Conservation (phyloP, 2,888 invertebrate genomes). For the Heteropelma amictum region DNA sequence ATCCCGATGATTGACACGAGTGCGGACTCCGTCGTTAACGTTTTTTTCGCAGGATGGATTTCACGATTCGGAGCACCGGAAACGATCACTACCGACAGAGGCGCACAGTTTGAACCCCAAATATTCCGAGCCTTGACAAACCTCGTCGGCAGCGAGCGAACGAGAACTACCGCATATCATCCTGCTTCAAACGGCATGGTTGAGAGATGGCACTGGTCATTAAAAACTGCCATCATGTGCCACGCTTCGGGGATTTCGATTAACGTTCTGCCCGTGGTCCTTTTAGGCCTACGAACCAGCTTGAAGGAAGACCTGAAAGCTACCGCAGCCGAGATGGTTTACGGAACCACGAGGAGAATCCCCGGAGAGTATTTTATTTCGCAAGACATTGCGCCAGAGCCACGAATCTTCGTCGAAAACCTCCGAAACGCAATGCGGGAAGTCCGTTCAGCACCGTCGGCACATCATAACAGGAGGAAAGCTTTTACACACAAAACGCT, state of each 20-base stretch:
- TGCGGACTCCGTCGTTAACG: slow-evolving; percentile 30
- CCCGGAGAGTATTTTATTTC: slow-evolving; percentile 53
- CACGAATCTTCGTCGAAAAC: slow-evolving; percentile 35
- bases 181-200: slow-evolving; percentile 74
- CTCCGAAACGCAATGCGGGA: slow-evolving; percentile 41
- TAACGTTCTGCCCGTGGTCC: no score
- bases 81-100: slow-evolving; percentile 70
- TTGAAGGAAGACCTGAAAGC: slow-evolving; percentile 36
- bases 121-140: slow-evolving; percentile 62
- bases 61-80: slow-evolving; percentile 24
- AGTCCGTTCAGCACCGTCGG: slow-evolving; percentile 31
- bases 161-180: slow-evolving; percentile 70
- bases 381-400: slow-evolving; percentile 24
- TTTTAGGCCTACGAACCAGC: no score
- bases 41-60: slow-evolving; percentile 19
- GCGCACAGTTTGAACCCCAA: slow-evolving; percentile 67
- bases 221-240: no score
- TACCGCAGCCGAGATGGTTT: slow-evolving; percentile 46
- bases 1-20: slow-evolving; percentile 53
- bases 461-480: slow-evolving; percentile 32
- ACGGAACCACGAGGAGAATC: slow-evolving; percentile 42
- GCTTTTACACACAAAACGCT: slow-evolving; percentile 41
- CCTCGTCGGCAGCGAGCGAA: slow-evolving; percentile 57
- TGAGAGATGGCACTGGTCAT: slow-evolving; percentile 75
- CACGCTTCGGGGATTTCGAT: no score